phyloP scores from a whole-genome alignment of 2,113 vertebrate species.

The Clarias gariepinus region DNA sequence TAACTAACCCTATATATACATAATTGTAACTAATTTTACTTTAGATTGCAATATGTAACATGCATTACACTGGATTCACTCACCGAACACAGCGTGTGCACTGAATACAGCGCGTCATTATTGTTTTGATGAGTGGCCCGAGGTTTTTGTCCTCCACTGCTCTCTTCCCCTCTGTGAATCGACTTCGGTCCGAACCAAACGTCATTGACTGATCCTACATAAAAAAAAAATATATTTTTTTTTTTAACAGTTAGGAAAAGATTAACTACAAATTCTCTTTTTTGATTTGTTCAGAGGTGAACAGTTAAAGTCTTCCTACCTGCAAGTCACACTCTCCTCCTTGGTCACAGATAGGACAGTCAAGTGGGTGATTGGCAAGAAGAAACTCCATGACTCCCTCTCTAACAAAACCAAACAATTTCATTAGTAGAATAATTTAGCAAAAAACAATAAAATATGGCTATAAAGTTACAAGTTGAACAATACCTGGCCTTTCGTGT shows the following conservation, averaged over 20 bases:
- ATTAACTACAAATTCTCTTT: not conserved
- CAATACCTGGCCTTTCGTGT: slow-evolving; percentile 88
- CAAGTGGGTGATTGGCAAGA: slow-evolving; percentile 91
- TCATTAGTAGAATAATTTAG: not conserved
- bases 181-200: slow-evolving; percentile 95
- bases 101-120: slow-evolving; percentile 99
- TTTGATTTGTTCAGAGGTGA: not conserved
- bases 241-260: not conserved
- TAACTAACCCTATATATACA: too few species aligned
- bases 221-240: too few species aligned
- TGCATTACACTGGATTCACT: not conserved
- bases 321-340: slow-evolving; percentile 96
- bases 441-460: not conserved
- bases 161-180: slow-evolving; percentile 90
- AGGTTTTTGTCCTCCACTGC: slow-evolving; percentile 99
- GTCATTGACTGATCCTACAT: slow-evolving; percentile 96
- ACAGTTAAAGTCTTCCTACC: slow-evolving; percentile 68
- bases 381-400: slow-evolving; percentile 98
- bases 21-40: not conserved
- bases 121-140: slow-evolving; percentile 94
- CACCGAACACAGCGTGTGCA: slow-evolving; percentile 98
- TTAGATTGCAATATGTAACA: not conserved
- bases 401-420: slow-evolving; percentile 65
- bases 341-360: slow-evolving; percentile 96
- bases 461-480: not conserved